Evolutionary conservation across 2,888 invertebrate species (phyloP), one percentile per base, ranked within the genome.

Genomic region (Malthinus seriepunctatus): DNA sequence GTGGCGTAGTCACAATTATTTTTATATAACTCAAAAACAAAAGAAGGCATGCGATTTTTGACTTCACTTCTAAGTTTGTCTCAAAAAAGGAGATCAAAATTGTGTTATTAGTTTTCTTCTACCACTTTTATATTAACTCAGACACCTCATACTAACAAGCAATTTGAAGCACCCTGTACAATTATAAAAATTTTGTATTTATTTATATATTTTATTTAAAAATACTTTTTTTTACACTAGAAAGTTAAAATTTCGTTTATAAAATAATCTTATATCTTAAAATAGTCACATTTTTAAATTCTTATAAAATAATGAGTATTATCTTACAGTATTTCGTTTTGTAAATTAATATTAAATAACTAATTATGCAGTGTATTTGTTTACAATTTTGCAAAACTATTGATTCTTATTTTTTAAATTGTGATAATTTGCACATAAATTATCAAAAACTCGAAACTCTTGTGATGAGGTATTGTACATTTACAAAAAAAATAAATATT

Each of bases 221-320:
- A 54, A 54, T 14, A 39, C 11, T 42, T 39, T 39, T 39, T 14
- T 52, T 11, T 46, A 52, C 32, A 45, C 15, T 42, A 42, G 12
- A 39, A 31, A 48, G 46, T 48, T 39, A 48, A 33, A 46, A 52
- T 44, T 52, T 52, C 45, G 33, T 51, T 51, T 51, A 51, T 38
- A 51, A 12, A 11, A 46, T 32, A 46, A 42, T 33, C 10, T 12
- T 46, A 31, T 42, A 31, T 42, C 44, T 15, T 15, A 34, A 46
- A 46, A 45, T 35, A 46, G 34, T 10, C 34, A 46, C 11, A 32
- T 37, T 12, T 32, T 15, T 45, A 46, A 15, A 9, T 48, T 15
- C 54, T 54, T 54, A 54, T 46, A 54, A 12, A 38, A 48, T 54
- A 54, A 48, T 54, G 54, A 54, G 54, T 54, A 54, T 54, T 54